Evolutionary conservation across 64 coral and sea anemone genomes (phyloP).

Genomic region (Porites australiensis): DNA sequence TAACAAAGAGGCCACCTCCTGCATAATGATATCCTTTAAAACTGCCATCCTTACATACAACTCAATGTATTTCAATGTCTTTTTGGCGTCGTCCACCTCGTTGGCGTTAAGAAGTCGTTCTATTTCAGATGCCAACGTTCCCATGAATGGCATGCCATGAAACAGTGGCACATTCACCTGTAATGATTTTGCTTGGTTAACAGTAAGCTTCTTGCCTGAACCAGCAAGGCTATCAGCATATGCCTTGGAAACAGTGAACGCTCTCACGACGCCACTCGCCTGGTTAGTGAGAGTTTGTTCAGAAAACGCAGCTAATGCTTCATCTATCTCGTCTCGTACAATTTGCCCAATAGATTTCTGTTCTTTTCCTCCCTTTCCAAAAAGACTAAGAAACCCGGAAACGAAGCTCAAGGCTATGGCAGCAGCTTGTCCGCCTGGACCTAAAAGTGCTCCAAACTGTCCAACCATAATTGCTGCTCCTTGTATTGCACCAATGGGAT

Average conservation of each 20-base stretch:
- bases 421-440: constrained; percentile 14
- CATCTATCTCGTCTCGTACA: constrained; percentile 19
- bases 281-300: not conserved
- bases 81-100: too few species aligned
- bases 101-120: too few species aligned
- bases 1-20: too few species aligned
- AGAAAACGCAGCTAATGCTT: not conserved
- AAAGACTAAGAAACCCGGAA: too few species aligned
- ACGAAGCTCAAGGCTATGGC: not conserved
- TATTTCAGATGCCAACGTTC: not conserved
- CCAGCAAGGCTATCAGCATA: not conserved
- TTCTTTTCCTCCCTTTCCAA: not conserved
- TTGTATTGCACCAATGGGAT: not conserved
- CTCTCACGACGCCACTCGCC: not conserved
- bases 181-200: not conserved
- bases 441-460: not conserved
- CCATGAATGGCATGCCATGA: constrained; percentile 4
- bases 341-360: not conserved
- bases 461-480: constrained; percentile 7
- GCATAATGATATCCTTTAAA: too few species aligned
- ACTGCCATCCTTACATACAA: too few species aligned
- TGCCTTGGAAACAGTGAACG: not conserved
- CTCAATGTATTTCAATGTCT: too few species aligned
- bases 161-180: not conserved
- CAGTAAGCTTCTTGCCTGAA: not conserved